Base-by-base conservation (phyloP, 2,888 invertebrate species). In the Eutolmus rufibarbis region DNA sequence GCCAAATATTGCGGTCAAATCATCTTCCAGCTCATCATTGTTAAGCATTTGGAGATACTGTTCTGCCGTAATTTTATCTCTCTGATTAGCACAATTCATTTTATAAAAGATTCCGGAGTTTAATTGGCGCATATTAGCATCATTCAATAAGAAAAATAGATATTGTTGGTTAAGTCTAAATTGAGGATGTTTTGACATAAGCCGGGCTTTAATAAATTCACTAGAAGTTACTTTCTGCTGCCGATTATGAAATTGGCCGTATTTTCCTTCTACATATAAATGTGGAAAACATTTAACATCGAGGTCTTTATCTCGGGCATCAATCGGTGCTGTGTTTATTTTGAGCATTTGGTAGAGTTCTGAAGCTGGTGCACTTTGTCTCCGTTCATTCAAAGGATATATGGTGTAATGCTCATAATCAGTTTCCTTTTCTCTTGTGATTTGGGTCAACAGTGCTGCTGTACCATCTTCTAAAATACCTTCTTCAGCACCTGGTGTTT, bases 91-190 rank as follows among this genome's bases (percentile, higher is more conserved):
- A 4, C 89, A 76, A 88, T 90, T 90, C 79, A 90, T 86, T 89
- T 90, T 90, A 88, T 90, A 89, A 86, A 89, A 91, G 23, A 90
- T 84, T 90, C 78, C 90, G 31, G 89, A 88, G 79, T 88, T 89
- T 28, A 89, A 56, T 88, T 90, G 90, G 51, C 90, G 87, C 12
- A 89, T 88, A 82, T 90, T 90, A 37, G 86, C 87, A 79, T 90
- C 88, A 84, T 89, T 87, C 74, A 90, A 88, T 77, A 89, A 88
- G 86, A 88, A 90, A 88, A 90, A 90, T 40, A 5, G 90, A 82
- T 82, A 82, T 19, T 82, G 82, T 56, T 56, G 87, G 88, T 90
- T 89, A 31, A 89, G 85, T 74, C 90, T 87, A 88, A 90, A 91
- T 81, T 88, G 84, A n/a, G 89, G 74, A 89, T 90, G 89, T 74